A percentile compares a stretch with the other conserved stretches of the same genome.
phyloP scores from a whole-genome alignment of 1,140 invertebrate species.

The Zaprionus lachaisei region DNA sequence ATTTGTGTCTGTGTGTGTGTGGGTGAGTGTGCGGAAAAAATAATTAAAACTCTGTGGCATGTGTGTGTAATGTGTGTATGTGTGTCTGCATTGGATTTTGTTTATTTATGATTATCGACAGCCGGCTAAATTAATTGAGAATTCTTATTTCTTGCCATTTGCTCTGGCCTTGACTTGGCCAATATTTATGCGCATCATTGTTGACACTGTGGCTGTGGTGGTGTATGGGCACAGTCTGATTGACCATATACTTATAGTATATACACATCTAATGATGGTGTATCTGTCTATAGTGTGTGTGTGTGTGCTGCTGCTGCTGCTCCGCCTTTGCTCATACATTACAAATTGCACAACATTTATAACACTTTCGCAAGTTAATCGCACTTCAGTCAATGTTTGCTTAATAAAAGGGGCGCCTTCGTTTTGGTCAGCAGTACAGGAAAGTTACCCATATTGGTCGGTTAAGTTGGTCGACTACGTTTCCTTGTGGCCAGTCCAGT shows the following conservation, averaged over 20 bases:
- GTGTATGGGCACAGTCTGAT: neutral
- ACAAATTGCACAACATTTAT: slow-evolving; percentile 72
- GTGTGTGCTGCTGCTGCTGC: neutral
- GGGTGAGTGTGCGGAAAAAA: slow-evolving; percentile 42
- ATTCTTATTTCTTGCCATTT: slow-evolving; percentile 42
- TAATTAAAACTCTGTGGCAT: slow-evolving; percentile 66
- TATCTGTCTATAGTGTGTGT: slow-evolving; percentile 19
- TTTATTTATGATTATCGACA: slow-evolving; percentile 82
- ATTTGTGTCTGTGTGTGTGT: slow-evolving; percentile 33
- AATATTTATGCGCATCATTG: slow-evolving; percentile 64
- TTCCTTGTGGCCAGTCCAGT: slow-evolving; percentile 12
- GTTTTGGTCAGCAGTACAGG: too few species aligned
- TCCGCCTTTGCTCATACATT: neutral
- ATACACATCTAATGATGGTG: slow-evolving; percentile 18
- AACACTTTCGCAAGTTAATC: slow-evolving; percentile 74
- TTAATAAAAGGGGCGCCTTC: slow-evolving; percentile 57
- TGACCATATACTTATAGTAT: neutral
- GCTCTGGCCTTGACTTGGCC: slow-evolving; percentile 48
- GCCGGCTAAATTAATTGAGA: slow-evolving; percentile 69
- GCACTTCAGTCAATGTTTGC: slow-evolving; percentile 76
- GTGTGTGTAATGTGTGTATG: neutral
- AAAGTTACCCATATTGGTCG: slow-evolving; percentile 12
- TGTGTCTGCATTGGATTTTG: slow-evolving; percentile 39
- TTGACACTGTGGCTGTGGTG: slow-evolving; percentile 28
- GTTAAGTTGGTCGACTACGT: neutral